Percentiles rank a stretch among this genome's conserved stretches.
phyloP scores from a whole-genome alignment of 2,113 vertebrate species.

The Prolemur simus region DNA sequence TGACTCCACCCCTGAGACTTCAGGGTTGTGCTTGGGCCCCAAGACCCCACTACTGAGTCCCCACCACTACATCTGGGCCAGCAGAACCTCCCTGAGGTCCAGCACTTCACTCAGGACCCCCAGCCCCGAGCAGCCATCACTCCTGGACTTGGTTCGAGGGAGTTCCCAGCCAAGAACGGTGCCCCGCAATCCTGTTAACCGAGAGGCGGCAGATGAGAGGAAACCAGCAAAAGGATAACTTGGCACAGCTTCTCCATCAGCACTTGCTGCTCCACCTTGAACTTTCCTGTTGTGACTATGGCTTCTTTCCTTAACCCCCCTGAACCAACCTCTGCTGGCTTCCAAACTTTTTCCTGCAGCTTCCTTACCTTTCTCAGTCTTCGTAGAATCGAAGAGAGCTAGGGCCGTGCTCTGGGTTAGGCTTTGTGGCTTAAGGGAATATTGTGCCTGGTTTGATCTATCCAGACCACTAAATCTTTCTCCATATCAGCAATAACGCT shows the following conservation, averaged over 20 bases:
- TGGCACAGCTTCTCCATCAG: neutral
- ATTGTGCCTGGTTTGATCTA: neutral
- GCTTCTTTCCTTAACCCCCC: neutral
- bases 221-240: no score
- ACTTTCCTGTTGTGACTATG: neutral
- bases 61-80: no score
- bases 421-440: neutral
- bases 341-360: neutral
- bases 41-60: no score
- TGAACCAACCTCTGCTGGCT: neutral
- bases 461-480: neutral
- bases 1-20: no score
- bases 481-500: neutral
- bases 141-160: no score
- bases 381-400: neutral
- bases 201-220: no score
- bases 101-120: no score
- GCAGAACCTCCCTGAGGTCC: no score
- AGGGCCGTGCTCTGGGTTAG: neutral
- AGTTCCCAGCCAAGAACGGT: no score
- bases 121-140: no score
- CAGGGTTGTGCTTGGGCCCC: no score
- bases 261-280: neutral
- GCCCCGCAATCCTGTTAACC: no score
- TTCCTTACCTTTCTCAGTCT: neutral